Evolutionary conservation across 2,797 vertebrate genomes (phyloP), one percentile per base, ranked within the genome.

Genomic region (Smutsia gigantea): DNA sequence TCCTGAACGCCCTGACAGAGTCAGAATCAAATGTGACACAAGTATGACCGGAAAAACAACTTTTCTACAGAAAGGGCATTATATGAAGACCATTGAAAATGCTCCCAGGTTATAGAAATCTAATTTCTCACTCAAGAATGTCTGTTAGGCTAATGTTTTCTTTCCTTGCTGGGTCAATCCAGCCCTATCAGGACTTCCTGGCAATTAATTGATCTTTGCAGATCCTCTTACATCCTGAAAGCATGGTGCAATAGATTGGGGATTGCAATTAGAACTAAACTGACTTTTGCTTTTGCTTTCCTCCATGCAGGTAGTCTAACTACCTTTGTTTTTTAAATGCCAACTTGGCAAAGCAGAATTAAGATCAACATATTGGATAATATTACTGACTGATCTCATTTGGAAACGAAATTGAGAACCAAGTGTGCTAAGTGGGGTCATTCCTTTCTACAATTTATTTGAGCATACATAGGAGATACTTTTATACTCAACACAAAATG

Each of bases 201-300:
- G 87, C 7, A 14, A 61, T 84, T 96, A 94, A 97, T 97, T 94
- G 96, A 97, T 97, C 84, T 59, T 92, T 68, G 61, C 81, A 55
- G 74, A 93, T 51, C 37, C 53, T 77, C 59, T 93, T 29, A 13
- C 3, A 75, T 37, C 46, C 23, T 96, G 87, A 97, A 95, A 97
- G 86, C 91, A n/a, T 21, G 23, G 46, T 77, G 55, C 29, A 49
- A 25, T 96, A 53, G 81, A 90, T 68, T 95, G 75, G 81, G 17
- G 23, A 57, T 49, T 86, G 53, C 66, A 97, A 37, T 96, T 71
- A 81, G 31, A 87, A 61, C 10, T 34, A 39, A 39, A 55, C 59
- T 69, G 75, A 85, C 78, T 93, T 97, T 93, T 81, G n/a, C 69
- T 74, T 82, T 49, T 68, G 72, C 90, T 98, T 92, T 81, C 63